Conservation (phyloP, 2,113 vertebrate genomes). For the Hydrolagus affinis region DNA sequence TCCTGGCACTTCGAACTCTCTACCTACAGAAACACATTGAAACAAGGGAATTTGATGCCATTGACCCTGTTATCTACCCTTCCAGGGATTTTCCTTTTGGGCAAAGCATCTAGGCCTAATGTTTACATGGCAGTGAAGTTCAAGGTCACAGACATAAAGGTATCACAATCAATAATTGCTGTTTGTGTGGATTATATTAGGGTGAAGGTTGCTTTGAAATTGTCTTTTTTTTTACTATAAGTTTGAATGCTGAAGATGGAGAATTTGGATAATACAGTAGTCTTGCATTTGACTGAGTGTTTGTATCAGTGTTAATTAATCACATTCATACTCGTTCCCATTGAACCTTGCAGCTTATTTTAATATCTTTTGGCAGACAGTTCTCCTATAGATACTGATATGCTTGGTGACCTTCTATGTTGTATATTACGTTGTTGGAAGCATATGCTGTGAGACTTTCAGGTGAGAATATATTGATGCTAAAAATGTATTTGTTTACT, state of each 20-base stretch:
- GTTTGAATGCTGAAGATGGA: neutral
- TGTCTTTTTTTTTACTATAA: neutral
- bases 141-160: constrained; percentile 68
- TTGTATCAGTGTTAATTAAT: constrained; percentile 4
- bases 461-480: constrained; percentile 43
- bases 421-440: constrained; percentile 59
- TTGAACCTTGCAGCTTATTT: neutral
- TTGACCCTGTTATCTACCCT: neutral
- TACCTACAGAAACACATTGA: neutral
- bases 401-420: constrained; percentile 63
- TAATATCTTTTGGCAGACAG: constrained; percentile 45
- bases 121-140: constrained; percentile 62
- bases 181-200: constrained; percentile 31
- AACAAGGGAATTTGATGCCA: constrained; percentile 9
- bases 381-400: constrained; percentile 61
- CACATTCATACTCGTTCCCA: neutral
- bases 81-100: constrained; percentile 31
- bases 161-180: constrained; percentile 47
- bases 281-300: constrained; percentile 4
- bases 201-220: neutral
- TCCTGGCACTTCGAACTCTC: constrained; percentile 11
- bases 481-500: neutral
- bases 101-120: constrained; percentile 35
- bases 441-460: constrained; percentile 59
- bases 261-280: neutral